Percentiles rank a stretch among this genome's conserved stretches.
Conservation (phyloP, 2,113 vertebrate species). For the Natator depressus region DNA sequence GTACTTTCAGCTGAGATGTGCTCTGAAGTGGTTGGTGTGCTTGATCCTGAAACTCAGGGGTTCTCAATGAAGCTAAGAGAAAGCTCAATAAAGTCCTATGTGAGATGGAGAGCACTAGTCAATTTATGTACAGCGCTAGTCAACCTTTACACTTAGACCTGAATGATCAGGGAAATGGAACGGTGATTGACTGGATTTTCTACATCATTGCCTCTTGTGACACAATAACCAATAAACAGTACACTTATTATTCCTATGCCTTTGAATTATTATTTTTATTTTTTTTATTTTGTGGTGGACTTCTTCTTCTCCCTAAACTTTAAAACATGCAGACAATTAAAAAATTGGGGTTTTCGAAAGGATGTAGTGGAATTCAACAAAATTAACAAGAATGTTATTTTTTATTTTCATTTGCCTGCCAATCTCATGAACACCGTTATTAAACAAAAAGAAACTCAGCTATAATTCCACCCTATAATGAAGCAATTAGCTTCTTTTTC, state of each 20-base stretch:
- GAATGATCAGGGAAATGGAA: neutral
- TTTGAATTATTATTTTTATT: neutral
- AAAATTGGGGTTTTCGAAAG: neutral
- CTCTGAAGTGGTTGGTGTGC: neutral
- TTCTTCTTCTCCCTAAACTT: neutral
- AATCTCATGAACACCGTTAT: neutral
- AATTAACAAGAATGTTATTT: neutral
- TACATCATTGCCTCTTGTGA: neutral
- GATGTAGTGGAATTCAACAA: neutral
- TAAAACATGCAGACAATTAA: neutral
- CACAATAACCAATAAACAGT: neutral
- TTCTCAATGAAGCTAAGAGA: neutral
- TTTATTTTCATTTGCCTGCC: neutral
- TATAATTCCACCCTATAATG: neutral
- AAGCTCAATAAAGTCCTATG: neutral
- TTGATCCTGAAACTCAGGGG: neutral
- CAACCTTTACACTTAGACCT: neutral
- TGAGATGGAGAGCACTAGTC: neutral
- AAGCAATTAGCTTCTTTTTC: neutral
- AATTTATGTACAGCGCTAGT: neutral
- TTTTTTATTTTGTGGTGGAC: neutral
- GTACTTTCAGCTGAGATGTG: neutral
- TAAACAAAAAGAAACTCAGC: neutral
- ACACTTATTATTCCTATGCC: neutral
- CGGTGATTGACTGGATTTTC: neutral